Percentiles rank a stretch among this genome's conserved stretches.
Conservation (phyloP, 2,113 vertebrate genomes). For the Cacatua alba region DNA sequence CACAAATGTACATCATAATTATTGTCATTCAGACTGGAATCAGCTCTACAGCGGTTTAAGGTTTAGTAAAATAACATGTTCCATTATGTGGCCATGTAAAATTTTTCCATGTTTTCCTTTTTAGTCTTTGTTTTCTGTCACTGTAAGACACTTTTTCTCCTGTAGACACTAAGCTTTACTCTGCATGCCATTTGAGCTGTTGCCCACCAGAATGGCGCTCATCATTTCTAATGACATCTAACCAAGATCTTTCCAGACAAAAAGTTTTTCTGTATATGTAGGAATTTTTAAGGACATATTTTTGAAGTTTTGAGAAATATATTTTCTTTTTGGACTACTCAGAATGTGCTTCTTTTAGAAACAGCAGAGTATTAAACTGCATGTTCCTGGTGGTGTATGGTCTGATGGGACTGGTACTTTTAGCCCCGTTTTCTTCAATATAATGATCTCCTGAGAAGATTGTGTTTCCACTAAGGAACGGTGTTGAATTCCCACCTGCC, state of each 20-base stretch:
- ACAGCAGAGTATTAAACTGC: neutral
- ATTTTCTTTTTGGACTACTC: neutral
- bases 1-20: neutral
- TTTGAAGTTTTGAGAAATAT: neutral
- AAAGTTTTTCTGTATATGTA: neutral
- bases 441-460: neutral
- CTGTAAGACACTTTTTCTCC: neutral
- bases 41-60: neutral
- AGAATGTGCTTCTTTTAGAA: neutral
- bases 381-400: neutral
- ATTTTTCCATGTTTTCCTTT: accelerated
- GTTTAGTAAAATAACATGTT: neutral
- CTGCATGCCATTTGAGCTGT: neutral
- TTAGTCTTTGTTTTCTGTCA: neutral
- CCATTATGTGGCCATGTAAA: neutral
- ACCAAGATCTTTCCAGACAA: neutral
- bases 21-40: neutral
- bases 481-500: neutral
- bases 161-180: neutral
- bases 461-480: neutral
- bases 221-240: neutral
- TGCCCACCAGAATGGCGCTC: neutral
- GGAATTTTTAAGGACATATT: neutral
- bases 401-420: neutral
- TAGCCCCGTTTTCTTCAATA: neutral